A percentile compares a stretch with the other conserved stretches of the same genome.
Evolutionary conservation across 1,140 invertebrate genomes (phyloP).

Genomic region (Cherax destructor): DNA sequence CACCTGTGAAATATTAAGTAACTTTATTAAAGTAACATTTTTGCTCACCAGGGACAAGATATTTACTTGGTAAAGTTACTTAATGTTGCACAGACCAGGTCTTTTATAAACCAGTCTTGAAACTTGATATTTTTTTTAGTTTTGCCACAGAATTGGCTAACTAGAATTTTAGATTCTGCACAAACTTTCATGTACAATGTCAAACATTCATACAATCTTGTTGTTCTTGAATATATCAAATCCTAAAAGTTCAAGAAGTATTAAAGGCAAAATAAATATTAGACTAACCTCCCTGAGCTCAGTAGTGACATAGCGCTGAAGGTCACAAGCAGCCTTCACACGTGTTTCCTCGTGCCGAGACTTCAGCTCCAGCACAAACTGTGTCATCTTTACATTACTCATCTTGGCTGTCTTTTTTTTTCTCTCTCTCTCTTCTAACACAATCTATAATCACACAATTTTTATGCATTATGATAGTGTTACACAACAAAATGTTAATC

Average conservation of each 20-base stretch:
- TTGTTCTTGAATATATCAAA: background rate
- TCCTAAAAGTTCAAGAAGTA: too few relatives aligned
- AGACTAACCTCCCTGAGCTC: constrained; percentile 88
- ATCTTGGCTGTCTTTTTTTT: constrained; percentile 2
- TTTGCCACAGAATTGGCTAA: too few relatives aligned
- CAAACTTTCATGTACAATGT: background rate
- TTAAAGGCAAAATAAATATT: background rate
- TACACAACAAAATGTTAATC: too few relatives aligned
- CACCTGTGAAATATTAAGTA: too few relatives aligned
- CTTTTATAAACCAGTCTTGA: too few relatives aligned
- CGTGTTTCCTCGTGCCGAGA: constrained; percentile 90
- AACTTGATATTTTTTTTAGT: too few relatives aligned
- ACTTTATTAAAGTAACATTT: too few relatives aligned
- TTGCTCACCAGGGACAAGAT: too few relatives aligned
- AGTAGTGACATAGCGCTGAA: constrained; percentile 92
- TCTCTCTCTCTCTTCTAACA: background rate
- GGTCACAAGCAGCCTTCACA: constrained; percentile 88
- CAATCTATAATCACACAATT: background rate
- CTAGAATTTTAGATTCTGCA: background rate
- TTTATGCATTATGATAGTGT: too few relatives aligned
- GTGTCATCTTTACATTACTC: constrained; percentile 78
- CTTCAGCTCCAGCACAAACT: constrained; percentile 91
- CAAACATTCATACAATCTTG: background rate
- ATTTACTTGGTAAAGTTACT: too few relatives aligned
- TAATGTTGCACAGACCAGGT: too few relatives aligned